A percentile compares a stretch with the other conserved stretches of the same genome.
phyloP scores from a whole-genome alignment of 2,797 vertebrate species.

The Podarcis siculus region DNA sequence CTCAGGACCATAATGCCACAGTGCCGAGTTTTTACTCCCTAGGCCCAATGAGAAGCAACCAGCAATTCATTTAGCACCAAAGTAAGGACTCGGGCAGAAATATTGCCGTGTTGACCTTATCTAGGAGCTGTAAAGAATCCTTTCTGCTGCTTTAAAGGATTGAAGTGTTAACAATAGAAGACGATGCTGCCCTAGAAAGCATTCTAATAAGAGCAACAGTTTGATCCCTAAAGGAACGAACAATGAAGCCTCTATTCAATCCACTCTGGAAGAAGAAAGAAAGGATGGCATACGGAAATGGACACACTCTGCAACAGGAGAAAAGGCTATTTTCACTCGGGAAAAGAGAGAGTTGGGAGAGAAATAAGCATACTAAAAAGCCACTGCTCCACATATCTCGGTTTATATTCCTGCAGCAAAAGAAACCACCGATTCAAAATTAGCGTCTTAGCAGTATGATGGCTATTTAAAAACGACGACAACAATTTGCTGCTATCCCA shows the following conservation, averaged over 20 bases:
- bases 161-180: conserved; percentile 32
- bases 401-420: neutral
- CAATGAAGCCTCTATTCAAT: neutral
- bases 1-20: neutral
- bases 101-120: conserved; percentile 20
- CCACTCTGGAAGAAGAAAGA: conserved; percentile 21
- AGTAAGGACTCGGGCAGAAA: neutral
- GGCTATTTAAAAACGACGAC: neutral
- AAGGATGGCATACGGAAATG: conserved; percentile 15
- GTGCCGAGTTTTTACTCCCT: neutral
- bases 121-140: neutral
- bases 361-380: neutral
- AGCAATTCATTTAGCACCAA: conserved; percentile 4
- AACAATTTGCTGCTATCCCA: neutral
- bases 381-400: conserved; percentile 20
- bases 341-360: neutral
- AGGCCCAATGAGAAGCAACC: neutral
- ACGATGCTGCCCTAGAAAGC: conserved; percentile 23
- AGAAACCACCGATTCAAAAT: neutral
- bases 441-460: neutral
- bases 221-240: conserved; percentile 19
- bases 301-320: conserved; percentile 14
- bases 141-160: conserved; percentile 22
- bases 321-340: conserved; percentile 13
- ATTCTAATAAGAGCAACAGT: neutral